Base-by-base conservation (phyloP, 2,888 invertebrate species). In the Morpho helenor region DNA sequence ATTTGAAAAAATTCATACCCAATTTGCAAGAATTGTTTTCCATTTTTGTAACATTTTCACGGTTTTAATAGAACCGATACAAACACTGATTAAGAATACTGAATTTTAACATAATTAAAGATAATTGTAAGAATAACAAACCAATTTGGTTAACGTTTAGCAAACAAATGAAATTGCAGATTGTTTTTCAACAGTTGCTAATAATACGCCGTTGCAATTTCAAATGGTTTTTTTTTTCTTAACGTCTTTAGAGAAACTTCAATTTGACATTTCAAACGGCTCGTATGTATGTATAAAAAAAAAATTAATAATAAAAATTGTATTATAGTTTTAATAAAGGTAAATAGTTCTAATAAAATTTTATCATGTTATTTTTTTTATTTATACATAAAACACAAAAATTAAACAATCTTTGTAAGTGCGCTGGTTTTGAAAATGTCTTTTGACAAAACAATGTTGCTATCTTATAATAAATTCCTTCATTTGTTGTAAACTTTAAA, bases 21-120 rank as follows among this genome's bases (percentile, higher is more conserved):
- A 90, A 70, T 88, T 88, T 61, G 69, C 74, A 59, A 90, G 74
- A 67, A 91, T 87, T 62, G 53, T 70, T 75, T 85, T 88, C 90
- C 90, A 91, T 74, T 84, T 87, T 52, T 75, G 75, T 67, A 85
- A 74, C 88, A 88, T 87, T 69, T 63, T 81, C 49, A 56, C 41
- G 41, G 9, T 47, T 48, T 47, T 42, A 45, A 44, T 31, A 46
- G 53, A 45, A 39, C 43, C 39, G 39, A 47, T 54, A 51, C 43
- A 49, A 49, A 44, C 47, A 59, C 7, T n/a, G 43, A 43, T 43
- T 43, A 43, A 43, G n/a, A 43, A 43, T 7, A 43, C 43, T n/a
- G n/a, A 43, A 3, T 8, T 7, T 45, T 46, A 54, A 54, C 50
- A 56, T 8, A 9, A 42, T 46, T 52, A 54, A 49, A 54, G 10